A percentile compares a stretch with the other conserved stretches of the same genome.
phyloP scores from a whole-genome alignment of 2,888 invertebrate genomes.

The Morinoia aosen region DNA sequence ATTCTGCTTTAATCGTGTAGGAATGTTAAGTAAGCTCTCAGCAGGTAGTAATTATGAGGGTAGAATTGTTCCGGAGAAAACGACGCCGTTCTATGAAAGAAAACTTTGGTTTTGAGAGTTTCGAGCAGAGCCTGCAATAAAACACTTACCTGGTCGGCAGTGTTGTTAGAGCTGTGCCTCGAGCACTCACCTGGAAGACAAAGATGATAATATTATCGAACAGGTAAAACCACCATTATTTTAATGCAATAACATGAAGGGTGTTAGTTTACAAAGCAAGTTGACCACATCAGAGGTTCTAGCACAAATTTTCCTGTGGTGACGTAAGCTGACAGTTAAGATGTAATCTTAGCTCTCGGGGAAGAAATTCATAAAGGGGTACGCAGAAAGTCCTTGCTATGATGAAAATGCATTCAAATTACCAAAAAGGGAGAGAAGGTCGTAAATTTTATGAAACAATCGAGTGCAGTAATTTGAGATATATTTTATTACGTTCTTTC shows the following conservation, averaged over 20 bases:
- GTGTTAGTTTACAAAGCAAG: background rate
- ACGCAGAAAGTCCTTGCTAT: too few species aligned
- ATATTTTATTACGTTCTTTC: too few species aligned
- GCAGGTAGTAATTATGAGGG: background rate
- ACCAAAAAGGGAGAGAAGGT: too few species aligned
- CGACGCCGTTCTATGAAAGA: background rate
- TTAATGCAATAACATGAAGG: background rate
- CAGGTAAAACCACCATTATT: background rate
- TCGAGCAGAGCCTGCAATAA: slow-evolving; percentile 29
- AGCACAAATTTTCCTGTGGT: too few species aligned
- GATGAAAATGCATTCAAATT: too few species aligned
- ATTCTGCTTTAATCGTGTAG: background rate
- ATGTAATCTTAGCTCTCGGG: too few species aligned
- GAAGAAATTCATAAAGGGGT: too few species aligned
- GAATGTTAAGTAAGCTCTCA: background rate
- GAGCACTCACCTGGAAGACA: slow-evolving; percentile 15
- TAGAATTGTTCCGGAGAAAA: background rate
- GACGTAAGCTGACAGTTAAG: too few species aligned
- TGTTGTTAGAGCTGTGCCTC: background rate
- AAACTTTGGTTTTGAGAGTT: background rate
- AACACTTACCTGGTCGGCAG: background rate
- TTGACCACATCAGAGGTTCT: too few species aligned
- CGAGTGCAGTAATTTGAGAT: too few species aligned
- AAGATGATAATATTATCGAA: background rate
- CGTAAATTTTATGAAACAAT: too few species aligned